These are phyloP conservation scores for Urocolius indicus DNA, from an alignment of 2,113 vertebrate species.

Conservation along the genomic window DNA sequence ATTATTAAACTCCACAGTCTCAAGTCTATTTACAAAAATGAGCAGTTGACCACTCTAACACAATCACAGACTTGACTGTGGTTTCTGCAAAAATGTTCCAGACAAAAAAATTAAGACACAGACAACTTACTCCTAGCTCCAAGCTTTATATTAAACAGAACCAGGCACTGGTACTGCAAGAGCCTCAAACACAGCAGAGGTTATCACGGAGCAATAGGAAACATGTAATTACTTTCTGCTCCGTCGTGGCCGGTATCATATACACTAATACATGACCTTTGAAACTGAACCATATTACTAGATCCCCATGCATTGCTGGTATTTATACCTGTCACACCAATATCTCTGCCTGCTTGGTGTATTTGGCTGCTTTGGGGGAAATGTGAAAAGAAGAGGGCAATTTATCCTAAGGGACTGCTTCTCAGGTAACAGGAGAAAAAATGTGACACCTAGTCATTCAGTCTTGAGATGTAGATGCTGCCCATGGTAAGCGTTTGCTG, in stretches of 20 bases:
- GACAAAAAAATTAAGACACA: constrained; percentile 7
- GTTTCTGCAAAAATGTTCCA: constrained; percentile 25
- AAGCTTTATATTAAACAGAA: constrained; percentile 42
- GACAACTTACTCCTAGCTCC: not conserved
- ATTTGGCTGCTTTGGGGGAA: not conserved
- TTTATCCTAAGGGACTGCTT: constrained; percentile 3
- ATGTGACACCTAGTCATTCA: not conserved
- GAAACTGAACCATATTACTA: constrained; percentile 35
- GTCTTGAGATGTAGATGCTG: constrained; percentile 25
- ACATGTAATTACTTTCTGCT: constrained; percentile 16
- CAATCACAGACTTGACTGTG: not conserved
- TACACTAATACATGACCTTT: constrained; percentile 37
- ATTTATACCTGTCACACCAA: not conserved
- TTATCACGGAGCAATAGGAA: constrained; percentile 40
- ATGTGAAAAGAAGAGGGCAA: not conserved
- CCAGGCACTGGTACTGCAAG: not conserved
- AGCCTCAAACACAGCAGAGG: constrained; percentile 6
- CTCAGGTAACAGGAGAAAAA: constrained; percentile 15
- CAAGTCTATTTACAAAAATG: not conserved
- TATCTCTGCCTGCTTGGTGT: not conserved
- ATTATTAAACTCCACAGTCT: not conserved
- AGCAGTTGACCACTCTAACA: not conserved
- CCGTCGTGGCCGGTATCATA: not conserved
- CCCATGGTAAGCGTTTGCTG: not conserved
- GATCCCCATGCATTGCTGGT: not conserved